A percentile compares a stretch with the other conserved stretches of the same genome.
Evolutionary conservation across 2,113 vertebrate species (phyloP).

Genomic region (Mystacornis crossleyi): DNA sequence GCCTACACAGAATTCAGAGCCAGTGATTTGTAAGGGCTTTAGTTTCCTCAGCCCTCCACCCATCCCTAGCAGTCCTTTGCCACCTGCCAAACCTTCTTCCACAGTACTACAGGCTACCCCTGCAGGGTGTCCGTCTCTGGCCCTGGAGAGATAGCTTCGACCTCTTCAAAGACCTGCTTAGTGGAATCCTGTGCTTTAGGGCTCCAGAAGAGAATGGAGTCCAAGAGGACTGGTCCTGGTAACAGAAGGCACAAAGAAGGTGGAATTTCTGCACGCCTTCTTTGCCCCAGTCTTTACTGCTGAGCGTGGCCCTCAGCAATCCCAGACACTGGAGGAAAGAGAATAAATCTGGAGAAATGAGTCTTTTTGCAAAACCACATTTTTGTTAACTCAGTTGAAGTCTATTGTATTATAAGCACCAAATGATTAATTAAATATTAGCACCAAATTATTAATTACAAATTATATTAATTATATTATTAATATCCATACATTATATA

Average conservation of each 20-base stretch:
- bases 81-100: background rate
- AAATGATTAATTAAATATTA: background rate
- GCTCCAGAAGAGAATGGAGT: background rate
- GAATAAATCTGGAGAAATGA: background rate
- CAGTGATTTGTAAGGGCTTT: background rate
- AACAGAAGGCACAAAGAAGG: background rate
- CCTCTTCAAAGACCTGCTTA: background rate
- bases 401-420: background rate
- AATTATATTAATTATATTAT: background rate
- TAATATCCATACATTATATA: background rate
- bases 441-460: background rate
- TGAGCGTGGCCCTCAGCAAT: background rate
- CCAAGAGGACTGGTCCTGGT: background rate
- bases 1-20: background rate
- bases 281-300: background rate
- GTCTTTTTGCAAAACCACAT: background rate
- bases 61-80: background rate
- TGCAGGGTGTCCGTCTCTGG: background rate
- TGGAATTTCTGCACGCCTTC: fast-evolving
- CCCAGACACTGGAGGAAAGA: too few relatives aligned
- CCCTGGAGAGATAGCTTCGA: background rate
- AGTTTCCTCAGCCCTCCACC: background rate
- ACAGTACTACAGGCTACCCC: background rate
- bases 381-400: background rate
- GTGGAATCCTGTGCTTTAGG: background rate